Evolutionary conservation across 1,140 invertebrate species (phyloP).

Genomic region (Drosophila pectinifera): DNA sequence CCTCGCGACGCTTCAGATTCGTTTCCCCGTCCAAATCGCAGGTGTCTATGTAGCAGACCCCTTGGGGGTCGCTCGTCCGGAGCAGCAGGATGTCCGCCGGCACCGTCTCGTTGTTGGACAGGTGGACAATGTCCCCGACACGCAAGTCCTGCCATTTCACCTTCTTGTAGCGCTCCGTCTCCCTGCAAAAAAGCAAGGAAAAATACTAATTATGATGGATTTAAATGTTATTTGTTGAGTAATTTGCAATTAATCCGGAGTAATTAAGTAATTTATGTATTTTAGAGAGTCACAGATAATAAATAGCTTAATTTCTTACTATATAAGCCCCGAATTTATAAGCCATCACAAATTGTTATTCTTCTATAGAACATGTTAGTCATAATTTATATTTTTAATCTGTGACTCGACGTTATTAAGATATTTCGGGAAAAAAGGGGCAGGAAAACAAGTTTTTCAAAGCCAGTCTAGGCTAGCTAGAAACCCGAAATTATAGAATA

Average conservation of each 20-base stretch:
- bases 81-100: constrained; percentile 97
- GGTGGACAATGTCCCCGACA: constrained; percentile 97
- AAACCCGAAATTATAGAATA: constrained; percentile 3
- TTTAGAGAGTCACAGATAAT: not conserved
- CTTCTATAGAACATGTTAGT: not conserved
- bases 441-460: not conserved
- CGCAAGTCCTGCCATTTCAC: constrained; percentile 95
- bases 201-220: constrained; percentile 2
- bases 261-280: not conserved
- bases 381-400: not conserved
- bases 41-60: constrained; percentile 98
- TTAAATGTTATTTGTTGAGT: not conserved
- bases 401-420: not conserved
- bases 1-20: constrained; percentile 98
- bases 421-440: not conserved
- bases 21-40: constrained; percentile 99
- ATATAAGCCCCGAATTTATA: not conserved
- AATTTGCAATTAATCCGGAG: constrained; percentile 4
- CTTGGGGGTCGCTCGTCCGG: constrained; percentile 95
- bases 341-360: not conserved
- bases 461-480: too few relatives aligned
- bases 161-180: constrained; percentile 93
- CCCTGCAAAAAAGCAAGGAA: constrained; percentile 86
- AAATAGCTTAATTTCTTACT: not conserved
- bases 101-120: constrained; percentile 98